Base-by-base conservation (phyloP, 2,113 vertebrate species). In the Corydoras sp. region DNA sequence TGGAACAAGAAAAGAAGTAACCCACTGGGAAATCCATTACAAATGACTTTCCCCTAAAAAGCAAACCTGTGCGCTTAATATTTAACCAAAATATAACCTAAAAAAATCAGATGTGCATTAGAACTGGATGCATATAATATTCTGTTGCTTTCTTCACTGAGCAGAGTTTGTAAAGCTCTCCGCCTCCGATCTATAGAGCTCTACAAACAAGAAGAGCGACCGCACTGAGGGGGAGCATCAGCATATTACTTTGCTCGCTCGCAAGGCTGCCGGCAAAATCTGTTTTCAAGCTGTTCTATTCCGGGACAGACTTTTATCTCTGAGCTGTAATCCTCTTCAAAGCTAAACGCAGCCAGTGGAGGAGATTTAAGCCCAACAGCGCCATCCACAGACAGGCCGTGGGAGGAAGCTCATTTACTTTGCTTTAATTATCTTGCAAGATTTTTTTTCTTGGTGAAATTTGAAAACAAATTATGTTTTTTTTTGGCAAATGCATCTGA, bases 211-310 rank as follows among this genome's bases (percentile, higher is more conserved):
- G 74, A 54, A n/a, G 9, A 73, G 31, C 12, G 50, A 54, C 54
- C n/a, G 61, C 72, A 50, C 29, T 43, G 29, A 68, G 53, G 9
- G 5, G 9, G 56, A 31, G 65, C 62, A 58, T 64, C 30, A 63
- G 48, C 50, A 32, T 54, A 65, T 68, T 50, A 53, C 63, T 62
- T 60, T 24, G 31, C 24, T 31, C 6, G 68, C 71, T 65, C 24
- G 56, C 60, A 69, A 68, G 58, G 62, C 69, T 72, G 65, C 63
- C 35, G 58, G 43, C 56, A 63, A 77, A 76, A 74, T 72, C 80
- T 72, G 62, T 63, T 74, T 68, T 72, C 72, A 77, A 78, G 71
- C 72, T 65, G 13, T 70, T 80, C 81, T 82, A 79, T 80, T 79
- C 71, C 43, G 61, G 72, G 72, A 74, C 50, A 29, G 65, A 58